phyloP scores from a whole-genome alignment of 2,113 vertebrate genomes.

The Erythrocercus mccallii region DNA sequence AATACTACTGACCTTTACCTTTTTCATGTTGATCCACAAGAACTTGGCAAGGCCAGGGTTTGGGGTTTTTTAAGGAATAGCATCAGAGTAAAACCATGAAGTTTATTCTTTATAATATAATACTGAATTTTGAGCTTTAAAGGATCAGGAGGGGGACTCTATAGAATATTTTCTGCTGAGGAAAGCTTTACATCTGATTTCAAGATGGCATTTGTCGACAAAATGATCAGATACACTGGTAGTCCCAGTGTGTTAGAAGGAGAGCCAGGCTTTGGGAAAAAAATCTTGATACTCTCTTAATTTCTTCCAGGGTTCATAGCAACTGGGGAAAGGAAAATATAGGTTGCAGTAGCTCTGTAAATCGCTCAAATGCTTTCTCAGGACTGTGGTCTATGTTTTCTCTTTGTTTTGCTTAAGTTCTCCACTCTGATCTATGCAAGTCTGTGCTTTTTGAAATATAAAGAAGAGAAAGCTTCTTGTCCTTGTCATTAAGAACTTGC shows the following conservation, averaged over 20 bases:
- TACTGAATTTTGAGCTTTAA: background rate
- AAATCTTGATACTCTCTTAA: background rate
- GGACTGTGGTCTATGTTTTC: background rate
- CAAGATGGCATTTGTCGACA: accelerated
- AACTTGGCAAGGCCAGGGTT: background rate
- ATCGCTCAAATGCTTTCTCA: background rate
- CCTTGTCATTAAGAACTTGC: background rate
- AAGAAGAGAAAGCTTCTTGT: background rate
- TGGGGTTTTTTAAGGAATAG: accelerated
- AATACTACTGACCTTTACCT: background rate
- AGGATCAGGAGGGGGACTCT: background rate
- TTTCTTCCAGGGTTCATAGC: background rate
- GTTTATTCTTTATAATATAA: background rate
- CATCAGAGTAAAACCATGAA: background rate
- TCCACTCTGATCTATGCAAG: background rate
- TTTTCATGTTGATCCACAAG: background rate
- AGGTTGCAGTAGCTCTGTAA: background rate
- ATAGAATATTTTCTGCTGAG: background rate
- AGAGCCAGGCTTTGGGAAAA: background rate
- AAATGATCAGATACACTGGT: background rate
- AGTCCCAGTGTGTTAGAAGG: background rate
- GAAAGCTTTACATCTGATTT: background rate
- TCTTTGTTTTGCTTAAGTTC: background rate
- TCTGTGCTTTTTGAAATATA: background rate
- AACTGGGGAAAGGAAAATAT: background rate